Evolutionary conservation across 2,888 invertebrate genomes (phyloP).

Genomic region (Thalpophila matura): DNA sequence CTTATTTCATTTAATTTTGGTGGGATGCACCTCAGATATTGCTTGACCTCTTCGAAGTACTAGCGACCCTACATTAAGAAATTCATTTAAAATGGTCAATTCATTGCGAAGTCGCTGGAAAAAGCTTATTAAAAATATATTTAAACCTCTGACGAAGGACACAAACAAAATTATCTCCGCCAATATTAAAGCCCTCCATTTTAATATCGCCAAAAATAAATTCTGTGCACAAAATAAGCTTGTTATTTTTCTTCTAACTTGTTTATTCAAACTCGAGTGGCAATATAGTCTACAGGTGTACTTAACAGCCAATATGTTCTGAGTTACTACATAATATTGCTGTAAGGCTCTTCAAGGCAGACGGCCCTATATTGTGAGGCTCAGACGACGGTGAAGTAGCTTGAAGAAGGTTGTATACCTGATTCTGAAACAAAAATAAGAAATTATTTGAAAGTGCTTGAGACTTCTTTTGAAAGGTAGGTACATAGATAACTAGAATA

Average conservation of each 20-base stretch:
- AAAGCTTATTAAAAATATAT: too few species aligned
- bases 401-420: background rate
- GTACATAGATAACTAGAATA: too few species aligned
- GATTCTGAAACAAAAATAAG: background rate
- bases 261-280: conserved; percentile 55
- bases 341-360: conserved; percentile 40
- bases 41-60: too few species aligned
- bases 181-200: conserved; percentile 32
- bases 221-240: conserved; percentile 29
- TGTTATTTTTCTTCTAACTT: conserved; percentile 37
- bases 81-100: too few species aligned
- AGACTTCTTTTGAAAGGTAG: background rate
- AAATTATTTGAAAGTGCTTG: background rate
- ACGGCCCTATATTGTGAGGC: conserved; percentile 36
- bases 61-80: too few species aligned
- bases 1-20: too few species aligned
- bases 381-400: conserved; percentile 2
- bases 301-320: conserved; percentile 61
- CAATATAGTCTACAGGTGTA: conserved; percentile 62
- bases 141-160: background rate
- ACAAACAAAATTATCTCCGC: conserved; percentile 2
- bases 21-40: too few species aligned
- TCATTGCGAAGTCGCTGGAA: too few species aligned
- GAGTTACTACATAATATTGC: conserved; percentile 55
- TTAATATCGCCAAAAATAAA: conserved; percentile 39